These are phyloP conservation scores for Drosophila carrolli DNA, from an alignment of 1,140 invertebrate species.

Conservation along the genomic window DNA sequence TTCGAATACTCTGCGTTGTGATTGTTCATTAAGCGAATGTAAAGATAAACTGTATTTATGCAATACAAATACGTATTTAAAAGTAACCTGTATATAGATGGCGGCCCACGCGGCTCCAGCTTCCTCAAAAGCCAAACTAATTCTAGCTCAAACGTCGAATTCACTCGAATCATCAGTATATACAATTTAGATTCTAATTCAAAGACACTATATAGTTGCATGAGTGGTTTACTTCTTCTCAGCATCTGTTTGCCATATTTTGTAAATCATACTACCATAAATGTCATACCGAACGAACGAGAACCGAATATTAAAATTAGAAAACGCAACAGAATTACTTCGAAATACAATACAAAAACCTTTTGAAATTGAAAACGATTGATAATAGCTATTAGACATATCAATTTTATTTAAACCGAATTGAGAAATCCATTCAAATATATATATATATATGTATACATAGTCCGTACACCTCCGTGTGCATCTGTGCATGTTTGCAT, in stretches of 20 bases:
- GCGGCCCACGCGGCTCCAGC: slow-evolving; percentile 1
- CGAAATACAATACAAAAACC: slow-evolving; percentile 69
- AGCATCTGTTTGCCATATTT: slow-evolving; percentile 44
- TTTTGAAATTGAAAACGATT: slow-evolving; percentile 83
- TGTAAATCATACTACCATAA: slow-evolving; percentile 43
- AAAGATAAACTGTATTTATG: slow-evolving; percentile 58
- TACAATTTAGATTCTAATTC: slow-evolving; percentile 47
- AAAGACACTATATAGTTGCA: slow-evolving; percentile 22
- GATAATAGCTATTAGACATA: slow-evolving; percentile 85
- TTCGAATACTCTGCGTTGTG: slow-evolving; percentile 84
- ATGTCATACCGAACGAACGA: slow-evolving; percentile 25
- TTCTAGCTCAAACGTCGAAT: slow-evolving; percentile 33
- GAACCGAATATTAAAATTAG: slow-evolving; percentile 28
- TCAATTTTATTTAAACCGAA: slow-evolving; percentile 77
- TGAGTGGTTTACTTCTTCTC: slow-evolving; percentile 36
- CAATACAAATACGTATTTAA: slow-evolving; percentile 47
- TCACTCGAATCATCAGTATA: slow-evolving; percentile 48
- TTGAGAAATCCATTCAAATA: slow-evolving; percentile 28
- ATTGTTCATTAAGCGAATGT: slow-evolving; percentile 84
- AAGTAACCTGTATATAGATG: slow-evolving; percentile 34
- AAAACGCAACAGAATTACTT: slow-evolving; percentile 65
- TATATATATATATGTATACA: slow-evolving; percentile 34
- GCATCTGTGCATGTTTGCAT: slow-evolving; percentile 55
- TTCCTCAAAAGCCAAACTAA: slow-evolving; percentile 19
- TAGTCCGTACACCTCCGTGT: slow-evolving; percentile 20